A percentile compares a stretch with the other conserved stretches of the same genome.
Conservation (phyloP, 2,113 vertebrate species). For the Brachirus orientalis region DNA sequence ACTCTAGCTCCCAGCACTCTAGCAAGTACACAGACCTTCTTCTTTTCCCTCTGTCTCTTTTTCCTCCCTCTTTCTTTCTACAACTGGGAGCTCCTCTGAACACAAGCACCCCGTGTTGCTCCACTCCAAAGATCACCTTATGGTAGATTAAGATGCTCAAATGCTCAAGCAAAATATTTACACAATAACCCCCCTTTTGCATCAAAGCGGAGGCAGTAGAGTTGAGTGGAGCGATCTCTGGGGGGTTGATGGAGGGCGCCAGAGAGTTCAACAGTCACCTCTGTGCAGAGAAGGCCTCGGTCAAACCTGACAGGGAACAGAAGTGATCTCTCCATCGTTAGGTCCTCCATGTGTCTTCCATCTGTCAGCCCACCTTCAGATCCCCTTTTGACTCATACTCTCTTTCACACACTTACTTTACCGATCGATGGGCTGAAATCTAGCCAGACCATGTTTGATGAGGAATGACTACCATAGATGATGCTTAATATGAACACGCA, state of each 20-base stretch:
- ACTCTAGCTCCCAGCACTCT: conserved; percentile 84
- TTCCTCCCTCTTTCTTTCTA: conserved; percentile 72
- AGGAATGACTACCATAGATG: conserved; percentile 48
- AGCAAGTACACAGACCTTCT: conserved; percentile 81
- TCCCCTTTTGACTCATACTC: conserved; percentile 72
- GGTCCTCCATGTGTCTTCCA: conserved; percentile 61
- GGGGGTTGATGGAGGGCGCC: conserved; percentile 73
- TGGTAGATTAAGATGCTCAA: conserved; percentile 81
- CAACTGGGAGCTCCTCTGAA: conserved; percentile 81
- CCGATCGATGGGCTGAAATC: conserved; percentile 69
- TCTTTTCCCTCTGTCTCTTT: conserved; percentile 69
- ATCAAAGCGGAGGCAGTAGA: conserved; percentile 76
- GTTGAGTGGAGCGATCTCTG: conserved; percentile 71
- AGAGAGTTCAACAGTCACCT: conserved; percentile 74
- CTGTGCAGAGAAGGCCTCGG: conserved; percentile 71
- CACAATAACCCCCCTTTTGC: conserved; percentile 72
- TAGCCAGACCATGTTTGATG: conserved; percentile 56
- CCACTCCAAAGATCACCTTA: conserved; percentile 82
- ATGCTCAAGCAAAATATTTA: conserved; percentile 80
- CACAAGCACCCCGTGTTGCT: conserved; percentile 77
- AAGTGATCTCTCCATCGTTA: conserved; percentile 69
- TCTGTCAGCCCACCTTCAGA: conserved; percentile 73
- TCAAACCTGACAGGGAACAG: conserved; percentile 76
- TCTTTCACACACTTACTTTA: conserved; percentile 66
- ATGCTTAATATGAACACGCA: conserved; percentile 53